Percentiles rank a stretch among this genome's conserved stretches.
phyloP scores from a whole-genome alignment of 2,888 invertebrate genomes.

The Coenonympha glycerion region DNA sequence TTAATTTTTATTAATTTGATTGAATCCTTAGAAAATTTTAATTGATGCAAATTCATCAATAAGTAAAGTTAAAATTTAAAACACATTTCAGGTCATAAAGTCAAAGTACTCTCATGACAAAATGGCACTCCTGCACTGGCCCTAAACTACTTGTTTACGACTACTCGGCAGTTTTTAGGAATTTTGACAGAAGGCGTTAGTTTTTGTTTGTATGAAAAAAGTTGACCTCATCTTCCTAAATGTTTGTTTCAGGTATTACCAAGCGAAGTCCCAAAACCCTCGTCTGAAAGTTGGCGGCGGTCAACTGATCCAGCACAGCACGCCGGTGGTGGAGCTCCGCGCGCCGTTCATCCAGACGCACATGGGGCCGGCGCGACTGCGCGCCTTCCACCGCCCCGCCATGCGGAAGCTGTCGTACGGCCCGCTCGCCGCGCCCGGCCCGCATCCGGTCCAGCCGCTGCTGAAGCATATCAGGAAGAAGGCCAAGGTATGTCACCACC shows the following conservation, averaged over 20 bases:
- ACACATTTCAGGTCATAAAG: no score
- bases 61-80: no score
- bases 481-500: conserved; percentile 77
- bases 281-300: conserved; percentile 92
- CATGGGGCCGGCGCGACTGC: conserved; percentile 82
- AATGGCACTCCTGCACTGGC: no score
- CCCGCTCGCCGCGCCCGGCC: conserved; percentile 80
- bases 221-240: no score
- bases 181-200: neutral
- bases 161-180: no score
- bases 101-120: no score
- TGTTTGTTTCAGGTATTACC: conserved; percentile 83
- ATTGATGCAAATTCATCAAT: no score
- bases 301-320: conserved; percentile 96
- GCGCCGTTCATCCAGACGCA: conserved; percentile 97
- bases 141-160: no score
- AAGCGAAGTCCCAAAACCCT: conserved; percentile 89
- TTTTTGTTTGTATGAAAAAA: no score
- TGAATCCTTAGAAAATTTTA: no score
- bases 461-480: conserved; percentile 94
- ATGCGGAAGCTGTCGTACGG: conserved; percentile 92
- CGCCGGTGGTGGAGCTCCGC: conserved; percentile 95
- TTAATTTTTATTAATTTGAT: no score
- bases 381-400: conserved; percentile 95
- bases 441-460: conserved; percentile 89